Conservation (phyloP, 2,113 vertebrate species). For the Salvelinus alpinus region DNA sequence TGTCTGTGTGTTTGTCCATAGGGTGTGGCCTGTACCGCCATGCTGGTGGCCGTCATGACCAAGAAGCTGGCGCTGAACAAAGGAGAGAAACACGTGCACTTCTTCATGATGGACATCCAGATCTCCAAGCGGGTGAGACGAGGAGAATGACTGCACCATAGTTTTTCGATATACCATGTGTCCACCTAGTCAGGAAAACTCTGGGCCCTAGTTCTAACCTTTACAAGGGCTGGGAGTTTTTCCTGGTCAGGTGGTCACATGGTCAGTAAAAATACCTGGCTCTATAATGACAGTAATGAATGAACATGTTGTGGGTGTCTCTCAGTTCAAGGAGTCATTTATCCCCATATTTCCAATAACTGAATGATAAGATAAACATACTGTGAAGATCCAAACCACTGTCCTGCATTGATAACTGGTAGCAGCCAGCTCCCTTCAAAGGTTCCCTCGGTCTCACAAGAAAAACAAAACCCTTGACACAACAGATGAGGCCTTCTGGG, state of each 20-base stretch:
- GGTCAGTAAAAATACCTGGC: too few relatives aligned
- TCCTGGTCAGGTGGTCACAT: too few relatives aligned
- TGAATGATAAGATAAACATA: too few relatives aligned
- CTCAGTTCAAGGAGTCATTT: too few relatives aligned
- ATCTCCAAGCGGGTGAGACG: constrained; percentile 82
- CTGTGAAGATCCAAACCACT: too few relatives aligned
- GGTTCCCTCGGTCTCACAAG: constrained; percentile 7
- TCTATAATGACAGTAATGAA: neutral
- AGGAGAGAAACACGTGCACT: constrained; percentile 89
- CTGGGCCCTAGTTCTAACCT: too few relatives aligned
- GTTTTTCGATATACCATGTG: too few relatives aligned
- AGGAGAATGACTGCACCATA: neutral
- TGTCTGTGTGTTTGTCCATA: constrained; percentile 60
- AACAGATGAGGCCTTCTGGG: constrained; percentile 37
- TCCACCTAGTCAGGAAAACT: too few relatives aligned
- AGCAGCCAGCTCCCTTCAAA: neutral
- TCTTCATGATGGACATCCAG: constrained; percentile 91
- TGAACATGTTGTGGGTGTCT: too few relatives aligned
- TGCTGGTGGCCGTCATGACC: constrained; percentile 86
- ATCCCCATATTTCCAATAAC: too few relatives aligned
- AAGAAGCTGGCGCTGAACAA: constrained; percentile 87
- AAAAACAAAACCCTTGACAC: constrained; percentile 22
- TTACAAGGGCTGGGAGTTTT: too few relatives aligned
- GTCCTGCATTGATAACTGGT: too few relatives aligned
- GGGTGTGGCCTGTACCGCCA: constrained; percentile 89